Evolutionary conservation across 1,140 invertebrate species (phyloP).

Genomic region (Bombus picipes): DNA sequence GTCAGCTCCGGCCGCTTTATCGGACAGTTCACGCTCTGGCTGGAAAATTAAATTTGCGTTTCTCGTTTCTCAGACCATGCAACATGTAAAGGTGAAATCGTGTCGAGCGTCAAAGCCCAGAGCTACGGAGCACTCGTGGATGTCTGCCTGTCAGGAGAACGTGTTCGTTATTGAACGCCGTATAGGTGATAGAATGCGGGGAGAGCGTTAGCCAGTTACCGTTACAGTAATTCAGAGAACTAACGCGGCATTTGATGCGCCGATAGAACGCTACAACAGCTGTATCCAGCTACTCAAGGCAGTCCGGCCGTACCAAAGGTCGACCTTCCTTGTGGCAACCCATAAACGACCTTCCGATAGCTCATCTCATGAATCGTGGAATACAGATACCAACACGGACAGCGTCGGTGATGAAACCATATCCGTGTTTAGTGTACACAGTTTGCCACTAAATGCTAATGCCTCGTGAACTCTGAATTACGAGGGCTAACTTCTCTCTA

Average conservation of each 20-base stretch:
- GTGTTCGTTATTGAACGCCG: neutral
- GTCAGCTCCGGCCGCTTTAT: neutral
- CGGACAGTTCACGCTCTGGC: neutral
- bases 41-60: neutral
- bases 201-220: neutral
- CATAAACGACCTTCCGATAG: conserved; percentile 30
- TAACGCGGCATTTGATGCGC: conserved; percentile 6
- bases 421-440: conserved; percentile 33
- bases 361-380: conserved; percentile 33
- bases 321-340: conserved; percentile 18
- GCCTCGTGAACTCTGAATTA: conserved; percentile 39
- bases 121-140: too few species aligned
- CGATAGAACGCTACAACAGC: neutral
- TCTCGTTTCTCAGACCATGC: neutral
- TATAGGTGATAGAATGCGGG: neutral
- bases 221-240: neutral
- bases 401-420: conserved; percentile 40
- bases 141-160: too few species aligned
- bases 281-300: conserved; percentile 2
- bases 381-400: neutral
- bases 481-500: conserved; percentile 32
- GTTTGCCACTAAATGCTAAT: conserved; percentile 54
- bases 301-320: neutral
- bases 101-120: too few species aligned
- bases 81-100: too few species aligned